These are phyloP conservation scores for Sphyrna mokarran DNA, from an alignment of 2,113 vertebrate genomes.

Conservation along the genomic window DNA sequence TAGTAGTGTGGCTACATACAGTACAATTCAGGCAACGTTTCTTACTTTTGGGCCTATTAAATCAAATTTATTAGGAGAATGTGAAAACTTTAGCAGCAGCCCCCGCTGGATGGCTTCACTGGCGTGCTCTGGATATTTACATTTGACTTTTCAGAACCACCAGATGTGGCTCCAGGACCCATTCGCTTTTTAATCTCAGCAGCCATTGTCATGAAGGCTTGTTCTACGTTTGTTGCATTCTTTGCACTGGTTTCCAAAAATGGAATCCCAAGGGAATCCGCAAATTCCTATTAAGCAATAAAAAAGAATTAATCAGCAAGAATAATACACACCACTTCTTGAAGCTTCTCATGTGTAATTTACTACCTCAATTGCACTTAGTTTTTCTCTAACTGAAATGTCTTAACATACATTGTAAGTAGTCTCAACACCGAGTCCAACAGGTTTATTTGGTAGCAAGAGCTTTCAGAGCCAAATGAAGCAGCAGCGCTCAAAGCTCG, in stretches of 20 bases:
- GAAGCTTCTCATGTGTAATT: not conserved
- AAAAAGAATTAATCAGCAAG: not conserved
- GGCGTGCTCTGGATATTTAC: slow-evolving; percentile 98
- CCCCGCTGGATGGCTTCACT: slow-evolving; percentile 87
- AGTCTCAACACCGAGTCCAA: too few species aligned
- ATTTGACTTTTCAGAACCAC: slow-evolving; percentile 83
- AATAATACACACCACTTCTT: not conserved
- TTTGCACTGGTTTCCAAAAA: slow-evolving; percentile 97
- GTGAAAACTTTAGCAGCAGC: slow-evolving; percentile 76
- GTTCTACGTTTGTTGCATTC: slow-evolving; percentile 96
- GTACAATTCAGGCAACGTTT: slow-evolving; percentile 88
- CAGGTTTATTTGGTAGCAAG: too few species aligned
- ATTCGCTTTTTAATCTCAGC: slow-evolving; percentile 97
- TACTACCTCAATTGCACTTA: not conserved
- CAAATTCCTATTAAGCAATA: slow-evolving; percentile 73
- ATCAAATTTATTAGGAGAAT: slow-evolving; percentile 71
- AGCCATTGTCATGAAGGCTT: slow-evolving; percentile 99
- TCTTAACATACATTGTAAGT: not conserved
- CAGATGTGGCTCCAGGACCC: slow-evolving; percentile 85
- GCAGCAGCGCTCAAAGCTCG: too few species aligned
- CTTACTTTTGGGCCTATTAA: slow-evolving; percentile 66
- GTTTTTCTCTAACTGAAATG: not conserved
- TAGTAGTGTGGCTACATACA: slow-evolving; percentile 98
- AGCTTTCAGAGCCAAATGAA: too few species aligned
- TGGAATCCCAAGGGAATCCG: slow-evolving; percentile 87